Base-by-base conservation (phyloP, 2,888 invertebrate species). In the Brachyptera risi region DNA sequence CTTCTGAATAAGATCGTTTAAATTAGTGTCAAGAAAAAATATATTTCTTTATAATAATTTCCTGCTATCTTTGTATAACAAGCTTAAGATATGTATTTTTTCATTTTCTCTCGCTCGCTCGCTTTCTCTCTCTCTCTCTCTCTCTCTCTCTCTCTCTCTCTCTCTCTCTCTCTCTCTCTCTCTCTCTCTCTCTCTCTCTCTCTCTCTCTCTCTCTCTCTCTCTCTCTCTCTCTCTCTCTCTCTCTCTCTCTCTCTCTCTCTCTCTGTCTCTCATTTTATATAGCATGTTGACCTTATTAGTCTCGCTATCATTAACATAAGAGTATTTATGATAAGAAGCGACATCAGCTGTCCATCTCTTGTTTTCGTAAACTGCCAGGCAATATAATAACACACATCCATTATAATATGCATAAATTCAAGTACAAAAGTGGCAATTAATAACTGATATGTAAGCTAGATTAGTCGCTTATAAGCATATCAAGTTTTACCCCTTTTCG, bases 311-410 rank as follows among this genome's bases (percentile, higher is more conserved):
- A 54, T 54, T 54, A 37, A 35, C 54, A 54, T 54, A 54, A 35
- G 54, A 37, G 54, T 50, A 59, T 37, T 59, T 59, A 59, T 26
- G 24, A 21, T 24, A 50, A 35, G 15, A 37, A 23, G 50, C 27
- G 38, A 21, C 37, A 49, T 59, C 59, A 59, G 59, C 59, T 59
- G 59, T 59, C 59, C 50, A 38, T 59, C 59, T 3, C n/a, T n/a
- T n/a, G n/a, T n/a, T 44, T 31, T 31, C 7, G 44, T 44, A 44
- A 44, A 44, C 44, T 44, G 44, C 44, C 31, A 31, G 11, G 31
- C 7, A 5, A 31, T 40, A 15, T 40, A 40, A n/a, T 40, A 40
- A 40, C 47, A 47, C 47, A 21, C 54, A 54, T 17, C 35, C 24
- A 15, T 35, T 21, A 37, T 3, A 54, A 54, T 31, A 31, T 11